Base-by-base conservation (phyloP, 2,888 invertebrate genomes). In the Campoletis raptor region DNA sequence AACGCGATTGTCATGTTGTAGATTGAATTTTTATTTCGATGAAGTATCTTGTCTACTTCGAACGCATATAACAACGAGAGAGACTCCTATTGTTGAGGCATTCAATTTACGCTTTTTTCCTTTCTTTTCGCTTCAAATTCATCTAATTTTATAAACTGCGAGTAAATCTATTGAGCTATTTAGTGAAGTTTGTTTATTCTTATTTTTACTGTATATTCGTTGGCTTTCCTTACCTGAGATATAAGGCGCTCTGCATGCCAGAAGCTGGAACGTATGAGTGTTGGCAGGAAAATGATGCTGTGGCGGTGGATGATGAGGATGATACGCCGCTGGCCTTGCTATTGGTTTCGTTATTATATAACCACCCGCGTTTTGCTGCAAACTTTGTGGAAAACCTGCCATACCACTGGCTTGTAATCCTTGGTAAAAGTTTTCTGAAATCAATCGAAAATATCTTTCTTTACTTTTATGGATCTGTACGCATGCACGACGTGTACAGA, bases 181-280 rank as follows among this genome's bases (percentile, higher is more conserved):
- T 24, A n/a, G 42, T 45, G 2, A 61, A n/a, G 42, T 69, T 48
- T 30, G 40, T 30, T n/a, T 2, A 4, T 48, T 70, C 9, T 42
- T 9, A 37, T 42, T 69, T 70, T 42, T 7, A 30, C 30, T 30
- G 18, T 0, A 37, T 9, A n/a, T 21, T 42, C n/a, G 18, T 18
- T 48, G 0, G 18, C 12, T 40, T 54, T 57, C 90, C 94, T 95
- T 93, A 97, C 98, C 97, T 95, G 96, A 96, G 91, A 98, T 96
- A 93, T 98, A 98, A 61, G 98, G 98, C 94, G 96, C 95, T 54
- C 98, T 97, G 94, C 98, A 98, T 57, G 98, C 97, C 92, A 98
- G 95, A 87, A 97, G 96, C 94, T 97, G 97, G 92, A 98, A 86
- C 73, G 94, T 92, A 87, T 94, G 94, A 54, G 93, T 92, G 81